These are phyloP conservation scores for Notothenia coriiceps DNA, from an alignment of 2,113 vertebrate genomes.

Conservation along the genomic window DNA sequence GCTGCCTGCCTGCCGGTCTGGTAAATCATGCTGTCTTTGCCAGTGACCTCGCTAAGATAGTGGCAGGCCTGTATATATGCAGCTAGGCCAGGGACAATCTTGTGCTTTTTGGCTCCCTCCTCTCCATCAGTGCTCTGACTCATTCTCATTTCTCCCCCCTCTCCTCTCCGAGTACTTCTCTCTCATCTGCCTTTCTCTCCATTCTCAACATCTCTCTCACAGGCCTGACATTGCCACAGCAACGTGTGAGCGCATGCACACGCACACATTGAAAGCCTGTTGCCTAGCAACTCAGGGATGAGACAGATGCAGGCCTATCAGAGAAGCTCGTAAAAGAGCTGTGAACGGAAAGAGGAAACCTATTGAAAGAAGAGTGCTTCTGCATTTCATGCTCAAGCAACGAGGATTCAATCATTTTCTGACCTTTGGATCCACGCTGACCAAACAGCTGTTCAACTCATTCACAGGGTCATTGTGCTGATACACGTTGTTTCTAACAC, in stretches of 20 bases:
- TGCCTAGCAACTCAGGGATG: conserved; percentile 86
- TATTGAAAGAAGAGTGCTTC: conserved; percentile 71
- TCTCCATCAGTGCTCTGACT: conserved; percentile 75
- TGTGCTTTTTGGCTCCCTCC: conserved; percentile 64
- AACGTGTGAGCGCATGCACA: conserved; percentile 65
- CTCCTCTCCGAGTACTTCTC: conserved; percentile 68
- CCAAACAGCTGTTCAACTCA: conserved; percentile 18
- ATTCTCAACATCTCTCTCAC: conserved; percentile 72
- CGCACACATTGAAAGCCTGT: conserved; percentile 78
- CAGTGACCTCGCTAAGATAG: conserved; percentile 75
- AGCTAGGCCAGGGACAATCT: conserved; percentile 64
- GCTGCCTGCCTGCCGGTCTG: conserved; percentile 76
- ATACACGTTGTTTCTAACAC: conserved; percentile 16
- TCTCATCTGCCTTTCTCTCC: conserved; percentile 74
- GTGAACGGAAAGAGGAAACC: conserved; percentile 61
- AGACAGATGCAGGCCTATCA: conserved; percentile 82
- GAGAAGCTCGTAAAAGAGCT: conserved; percentile 71
- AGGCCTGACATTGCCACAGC: conserved; percentile 75
- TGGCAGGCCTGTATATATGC: conserved; percentile 58
- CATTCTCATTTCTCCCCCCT: conserved; percentile 74
- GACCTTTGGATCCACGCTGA: conserved; percentile 61
- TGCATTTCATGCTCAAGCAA: conserved; percentile 63
- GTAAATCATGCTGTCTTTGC: conserved; percentile 80
- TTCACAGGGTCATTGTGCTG: conserved; percentile 11
- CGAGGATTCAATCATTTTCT: conserved; percentile 58